Percentiles rank a stretch among this genome's conserved stretches.
Evolutionary conservation across 2,113 vertebrate species (phyloP).

Genomic region (Danionella cerebrum): DNA sequence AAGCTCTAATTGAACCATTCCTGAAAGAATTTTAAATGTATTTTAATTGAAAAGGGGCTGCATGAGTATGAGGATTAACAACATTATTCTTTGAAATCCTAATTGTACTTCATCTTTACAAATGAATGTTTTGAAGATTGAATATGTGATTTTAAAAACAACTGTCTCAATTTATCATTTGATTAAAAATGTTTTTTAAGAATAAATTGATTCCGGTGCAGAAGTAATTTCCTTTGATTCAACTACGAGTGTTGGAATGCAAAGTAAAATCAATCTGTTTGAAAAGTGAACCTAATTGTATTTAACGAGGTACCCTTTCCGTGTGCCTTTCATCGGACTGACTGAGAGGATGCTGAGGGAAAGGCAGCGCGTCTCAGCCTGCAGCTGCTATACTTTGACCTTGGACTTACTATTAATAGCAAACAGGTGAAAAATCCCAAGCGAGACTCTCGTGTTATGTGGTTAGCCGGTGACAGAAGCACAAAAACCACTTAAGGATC

Average conservation of each 20-base stretch:
- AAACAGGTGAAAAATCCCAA: slow-evolving; percentile 34
- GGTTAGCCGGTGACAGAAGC: slow-evolving; percentile 24
- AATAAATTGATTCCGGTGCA: not conserved
- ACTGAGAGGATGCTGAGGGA: slow-evolving; percentile 18
- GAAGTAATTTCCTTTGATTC: not conserved
- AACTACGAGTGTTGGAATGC: not conserved
- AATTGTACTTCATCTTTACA: too few relatives aligned
- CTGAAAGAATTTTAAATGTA: not conserved
- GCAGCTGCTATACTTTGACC: slow-evolving; percentile 35
- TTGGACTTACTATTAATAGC: slow-evolving; percentile 41
- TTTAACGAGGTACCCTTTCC: slow-evolving; percentile 4
- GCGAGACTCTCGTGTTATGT: slow-evolving; percentile 29
- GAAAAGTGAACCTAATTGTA: slow-evolving; percentile 3
- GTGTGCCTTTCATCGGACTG: slow-evolving; percentile 13
- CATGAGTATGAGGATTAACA: too few relatives aligned
- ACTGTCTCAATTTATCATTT: too few relatives aligned
- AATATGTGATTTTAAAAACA: too few relatives aligned
- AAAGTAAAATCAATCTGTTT: slow-evolving; percentile 3
- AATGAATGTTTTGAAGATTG: too few relatives aligned
- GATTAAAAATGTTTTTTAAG: too few relatives aligned
- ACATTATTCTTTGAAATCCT: too few relatives aligned
- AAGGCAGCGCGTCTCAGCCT: slow-evolving; percentile 19
- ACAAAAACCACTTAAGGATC: slow-evolving; percentile 33
- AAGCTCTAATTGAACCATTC: not conserved
- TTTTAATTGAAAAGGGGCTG: too few relatives aligned